These are phyloP conservation scores for Ictalurus punctatus DNA, from an alignment of 2,113 vertebrate species.

Conservation along the genomic window DNA sequence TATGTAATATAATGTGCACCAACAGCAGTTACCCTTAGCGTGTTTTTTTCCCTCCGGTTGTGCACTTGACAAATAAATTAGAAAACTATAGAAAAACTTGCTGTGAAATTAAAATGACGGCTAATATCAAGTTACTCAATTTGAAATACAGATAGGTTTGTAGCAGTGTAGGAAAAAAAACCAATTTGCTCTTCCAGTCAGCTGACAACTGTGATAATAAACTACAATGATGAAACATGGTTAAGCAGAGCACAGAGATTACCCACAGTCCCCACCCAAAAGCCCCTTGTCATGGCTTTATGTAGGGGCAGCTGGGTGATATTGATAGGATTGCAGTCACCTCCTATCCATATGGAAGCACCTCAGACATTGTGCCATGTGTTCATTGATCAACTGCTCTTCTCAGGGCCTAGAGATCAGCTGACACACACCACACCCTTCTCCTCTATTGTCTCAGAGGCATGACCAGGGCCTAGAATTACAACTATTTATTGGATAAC, in stretches of 20 bases:
- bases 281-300: not conserved
- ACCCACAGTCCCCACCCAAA: not conserved
- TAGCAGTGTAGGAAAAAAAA: not conserved
- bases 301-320: slow-evolving; percentile 36
- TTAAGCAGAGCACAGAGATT: not conserved
- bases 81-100: not conserved
- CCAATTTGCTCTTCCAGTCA: not conserved
- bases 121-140: not conserved
- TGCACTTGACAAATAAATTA: not conserved
- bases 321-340: slow-evolving; percentile 35
- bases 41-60: not conserved
- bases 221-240: not conserved
- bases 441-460: slow-evolving; percentile 13
- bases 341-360: slow-evolving; percentile 7
- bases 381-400: slow-evolving; percentile 26
- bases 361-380: slow-evolving; percentile 37
- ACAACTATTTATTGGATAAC: not conserved
- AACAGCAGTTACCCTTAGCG: not conserved
- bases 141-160: not conserved
- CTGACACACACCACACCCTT: slow-evolving; percentile 22
- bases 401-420: not conserved
- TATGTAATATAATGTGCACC: not conserved
- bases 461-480: not conserved
- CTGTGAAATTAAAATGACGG: not conserved
- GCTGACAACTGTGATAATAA: not conserved